These are phyloP conservation scores for Cnemophilus loriae DNA, from an alignment of 2,113 vertebrate genomes.

Conservation along the genomic window DNA sequence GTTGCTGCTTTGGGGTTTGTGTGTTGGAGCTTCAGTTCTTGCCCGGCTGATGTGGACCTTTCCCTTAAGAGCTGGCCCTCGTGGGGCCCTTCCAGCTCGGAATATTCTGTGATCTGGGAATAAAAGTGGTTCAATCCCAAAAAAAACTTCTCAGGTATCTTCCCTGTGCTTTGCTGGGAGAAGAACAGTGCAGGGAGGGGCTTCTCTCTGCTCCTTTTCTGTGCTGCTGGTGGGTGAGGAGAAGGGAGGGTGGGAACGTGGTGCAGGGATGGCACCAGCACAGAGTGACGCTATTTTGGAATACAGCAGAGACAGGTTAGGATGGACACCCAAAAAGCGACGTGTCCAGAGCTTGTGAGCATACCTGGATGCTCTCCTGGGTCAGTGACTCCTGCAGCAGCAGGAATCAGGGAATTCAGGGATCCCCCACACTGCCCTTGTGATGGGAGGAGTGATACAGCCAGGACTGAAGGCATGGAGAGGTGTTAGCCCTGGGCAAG, in stretches of 20 bases:
- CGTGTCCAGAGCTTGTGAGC: neutral
- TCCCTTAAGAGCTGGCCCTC: neutral
- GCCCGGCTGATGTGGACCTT: neutral
- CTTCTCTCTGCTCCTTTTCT: neutral
- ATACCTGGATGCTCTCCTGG: fast-evolving
- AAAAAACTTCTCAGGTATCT: fast-evolving
- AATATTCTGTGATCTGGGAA: neutral
- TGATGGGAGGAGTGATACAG: fast-evolving
- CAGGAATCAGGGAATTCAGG: neutral
- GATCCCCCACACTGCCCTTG: fast-evolving
- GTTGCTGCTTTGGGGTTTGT: fast-evolving
- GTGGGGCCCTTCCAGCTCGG: neutral
- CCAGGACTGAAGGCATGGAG: neutral
- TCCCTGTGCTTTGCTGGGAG: neutral
- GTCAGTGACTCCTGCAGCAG: neutral
- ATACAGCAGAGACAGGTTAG: neutral
- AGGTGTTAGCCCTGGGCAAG: neutral
- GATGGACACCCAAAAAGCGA: neutral
- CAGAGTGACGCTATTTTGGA: fast-evolving
- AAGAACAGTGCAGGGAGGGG: fast-evolving
- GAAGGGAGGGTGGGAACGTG: neutral
- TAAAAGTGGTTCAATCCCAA: neutral
- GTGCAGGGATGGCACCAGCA: fast-evolving
- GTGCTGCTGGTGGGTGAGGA: neutral
- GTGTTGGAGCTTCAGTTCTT: neutral